Conservation (phyloP, 2,797 vertebrate species). For the Nyctibius grandis region DNA sequence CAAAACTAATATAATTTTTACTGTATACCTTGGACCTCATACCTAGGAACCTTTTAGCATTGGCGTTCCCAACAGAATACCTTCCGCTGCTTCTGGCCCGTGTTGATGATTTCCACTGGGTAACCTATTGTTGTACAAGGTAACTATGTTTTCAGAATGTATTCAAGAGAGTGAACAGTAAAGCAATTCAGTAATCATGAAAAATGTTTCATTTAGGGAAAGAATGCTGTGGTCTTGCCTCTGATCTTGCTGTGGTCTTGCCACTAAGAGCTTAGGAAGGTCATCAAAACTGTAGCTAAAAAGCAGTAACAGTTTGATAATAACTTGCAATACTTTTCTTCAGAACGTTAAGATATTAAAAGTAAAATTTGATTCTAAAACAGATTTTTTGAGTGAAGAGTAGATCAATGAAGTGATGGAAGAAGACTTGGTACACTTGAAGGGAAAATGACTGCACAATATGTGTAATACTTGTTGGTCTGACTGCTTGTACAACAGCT, state of each 20-base stretch:
- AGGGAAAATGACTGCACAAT: background rate
- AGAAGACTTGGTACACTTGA: background rate
- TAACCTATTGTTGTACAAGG: background rate
- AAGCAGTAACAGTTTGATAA: background rate
- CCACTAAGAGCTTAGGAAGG: background rate
- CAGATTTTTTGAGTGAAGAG: background rate
- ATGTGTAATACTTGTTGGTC: background rate
- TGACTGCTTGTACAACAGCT: background rate
- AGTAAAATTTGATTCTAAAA: background rate
- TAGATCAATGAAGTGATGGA: background rate
- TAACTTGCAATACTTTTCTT: background rate
- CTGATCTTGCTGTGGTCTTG: background rate
- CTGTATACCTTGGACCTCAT: background rate
- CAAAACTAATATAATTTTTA: background rate
- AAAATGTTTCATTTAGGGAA: background rate
- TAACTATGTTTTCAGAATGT: background rate
- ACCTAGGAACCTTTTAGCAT: fast-evolving
- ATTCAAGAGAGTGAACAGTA: background rate
- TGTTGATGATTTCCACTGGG: background rate
- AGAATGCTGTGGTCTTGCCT: background rate
- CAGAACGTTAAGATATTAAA: background rate
- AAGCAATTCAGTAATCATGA: background rate
- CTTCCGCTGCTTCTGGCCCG: background rate
- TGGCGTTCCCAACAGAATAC: background rate
- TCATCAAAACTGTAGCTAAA: background rate